Conservation (phyloP, 2,888 invertebrate species). For the Loripinus fragilis region DNA sequence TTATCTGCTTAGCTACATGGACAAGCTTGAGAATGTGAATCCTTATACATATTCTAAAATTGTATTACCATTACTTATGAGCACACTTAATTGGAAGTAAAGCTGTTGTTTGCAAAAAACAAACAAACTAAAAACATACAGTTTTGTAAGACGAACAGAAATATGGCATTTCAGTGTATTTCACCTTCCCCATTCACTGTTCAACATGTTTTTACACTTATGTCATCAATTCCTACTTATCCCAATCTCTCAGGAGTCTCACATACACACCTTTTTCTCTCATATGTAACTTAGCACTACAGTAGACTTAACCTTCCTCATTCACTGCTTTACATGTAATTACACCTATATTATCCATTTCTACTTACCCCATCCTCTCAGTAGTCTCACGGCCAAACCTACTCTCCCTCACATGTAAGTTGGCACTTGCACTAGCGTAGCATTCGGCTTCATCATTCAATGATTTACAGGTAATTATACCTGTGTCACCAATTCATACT, state of each 20-base stretch:
- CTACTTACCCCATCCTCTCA: slow-evolving; percentile 50
- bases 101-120: too few relatives aligned
- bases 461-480: slow-evolving; percentile 76
- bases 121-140: too few relatives aligned
- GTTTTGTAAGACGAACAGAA: too few relatives aligned
- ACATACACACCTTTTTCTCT: slow-evolving; percentile 48
- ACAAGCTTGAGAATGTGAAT: too few relatives aligned
- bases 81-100: too few relatives aligned
- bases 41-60: too few relatives aligned
- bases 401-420: slow-evolving; percentile 67
- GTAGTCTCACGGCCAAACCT: slow-evolving; percentile 48
- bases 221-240: slow-evolving; percentile 59
- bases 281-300: slow-evolving; percentile 71
- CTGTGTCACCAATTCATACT: slow-evolving; percentile 71
- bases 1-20: too few relatives aligned
- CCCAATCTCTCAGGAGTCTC: slow-evolving; percentile 56
- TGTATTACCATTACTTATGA: too few relatives aligned
- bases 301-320: slow-evolving; percentile 74
- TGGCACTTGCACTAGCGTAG: slow-evolving; percentile 70
- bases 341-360: slow-evolving; percentile 69
- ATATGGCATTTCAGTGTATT: slow-evolving; percentile 70
- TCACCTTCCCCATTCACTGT: slow-evolving; percentile 77
- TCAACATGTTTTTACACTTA: slow-evolving; percentile 75
- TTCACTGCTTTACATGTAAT: slow-evolving; percentile 78
- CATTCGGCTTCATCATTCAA: slow-evolving; percentile 76